These are phyloP conservation scores for Callipepla squamata DNA, from an alignment of 2,113 vertebrate genomes.

Conservation along the genomic window DNA sequence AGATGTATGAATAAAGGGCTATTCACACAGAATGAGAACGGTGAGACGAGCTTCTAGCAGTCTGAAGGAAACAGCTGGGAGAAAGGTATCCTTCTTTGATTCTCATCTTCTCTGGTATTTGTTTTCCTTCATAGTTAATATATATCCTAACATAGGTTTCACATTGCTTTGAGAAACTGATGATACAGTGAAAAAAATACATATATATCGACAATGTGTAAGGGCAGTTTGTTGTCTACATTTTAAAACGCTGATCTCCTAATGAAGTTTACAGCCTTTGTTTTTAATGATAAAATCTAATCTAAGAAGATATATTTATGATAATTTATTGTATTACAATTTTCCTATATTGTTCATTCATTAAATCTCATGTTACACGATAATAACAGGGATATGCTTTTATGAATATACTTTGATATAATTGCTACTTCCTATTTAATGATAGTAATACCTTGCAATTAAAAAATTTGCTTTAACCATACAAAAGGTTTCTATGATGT, in stretches of 20 bases:
- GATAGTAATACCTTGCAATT: constrained; percentile 1
- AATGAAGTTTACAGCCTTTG: not conserved
- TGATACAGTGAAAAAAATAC: not conserved
- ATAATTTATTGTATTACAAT: not conserved
- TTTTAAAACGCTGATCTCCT: not conserved
- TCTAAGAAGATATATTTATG: not conserved
- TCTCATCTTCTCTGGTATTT: not conserved
- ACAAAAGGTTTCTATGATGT: not conserved
- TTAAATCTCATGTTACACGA: constrained; percentile 15
- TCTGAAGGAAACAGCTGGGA: not conserved
- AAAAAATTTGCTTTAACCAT: constrained; percentile 31
- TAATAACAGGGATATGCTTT: constrained; percentile 5
- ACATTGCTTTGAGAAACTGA: not conserved
- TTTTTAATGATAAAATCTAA: not conserved
- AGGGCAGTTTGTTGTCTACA: not conserved
- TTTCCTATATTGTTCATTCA: not conserved
- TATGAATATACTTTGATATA: not conserved
- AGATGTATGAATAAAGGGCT: not conserved
- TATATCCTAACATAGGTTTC: not conserved
- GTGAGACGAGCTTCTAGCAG: not conserved
- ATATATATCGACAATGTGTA: not conserved
- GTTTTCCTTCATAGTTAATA: not conserved
- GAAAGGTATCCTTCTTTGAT: not conserved
- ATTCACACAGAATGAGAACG: not conserved
- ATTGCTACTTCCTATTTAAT: constrained; percentile 2